Evolutionary conservation across 2,113 vertebrate genomes (phyloP).

Genomic region (Conger conger): DNA sequence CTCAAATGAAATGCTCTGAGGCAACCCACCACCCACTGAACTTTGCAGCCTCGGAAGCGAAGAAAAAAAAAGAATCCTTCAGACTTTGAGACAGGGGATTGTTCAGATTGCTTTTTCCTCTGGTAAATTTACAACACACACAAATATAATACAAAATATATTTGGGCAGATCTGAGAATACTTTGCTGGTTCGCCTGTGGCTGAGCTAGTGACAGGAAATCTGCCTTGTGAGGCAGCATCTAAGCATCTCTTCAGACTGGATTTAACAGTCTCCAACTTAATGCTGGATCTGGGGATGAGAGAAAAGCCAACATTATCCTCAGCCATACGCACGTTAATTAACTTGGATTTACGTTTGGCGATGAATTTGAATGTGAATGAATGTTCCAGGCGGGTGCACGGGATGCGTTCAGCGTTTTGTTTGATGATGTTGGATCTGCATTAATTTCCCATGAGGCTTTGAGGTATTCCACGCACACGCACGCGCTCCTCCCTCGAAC

Average conservation of each 20-base stretch:
- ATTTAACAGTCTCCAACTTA: neutral
- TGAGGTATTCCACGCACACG: constrained; percentile 49
- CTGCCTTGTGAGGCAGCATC: neutral
- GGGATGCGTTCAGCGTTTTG: constrained; percentile 11
- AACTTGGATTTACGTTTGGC: neutral
- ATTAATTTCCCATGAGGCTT: constrained; percentile 20
- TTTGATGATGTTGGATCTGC: neutral
- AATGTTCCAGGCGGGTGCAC: neutral
- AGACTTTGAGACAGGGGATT: neutral
- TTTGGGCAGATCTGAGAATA: neutral
- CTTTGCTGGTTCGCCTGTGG: neutral
- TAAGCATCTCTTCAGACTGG: neutral
- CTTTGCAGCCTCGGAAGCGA: neutral
- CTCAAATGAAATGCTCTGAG: neutral
- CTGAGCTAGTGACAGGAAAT: neutral
- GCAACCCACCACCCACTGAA: neutral
- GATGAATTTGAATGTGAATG: constrained; percentile 10
- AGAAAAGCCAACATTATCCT: neutral
- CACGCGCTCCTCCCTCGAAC: neutral
- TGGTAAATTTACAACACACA: neutral
- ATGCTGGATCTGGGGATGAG: neutral
- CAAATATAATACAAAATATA: neutral
- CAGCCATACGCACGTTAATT: neutral
- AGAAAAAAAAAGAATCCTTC: neutral
- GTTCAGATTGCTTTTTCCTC: neutral